Base-by-base conservation (phyloP, 2,888 invertebrate genomes). In the Tinea pellionella region DNA sequence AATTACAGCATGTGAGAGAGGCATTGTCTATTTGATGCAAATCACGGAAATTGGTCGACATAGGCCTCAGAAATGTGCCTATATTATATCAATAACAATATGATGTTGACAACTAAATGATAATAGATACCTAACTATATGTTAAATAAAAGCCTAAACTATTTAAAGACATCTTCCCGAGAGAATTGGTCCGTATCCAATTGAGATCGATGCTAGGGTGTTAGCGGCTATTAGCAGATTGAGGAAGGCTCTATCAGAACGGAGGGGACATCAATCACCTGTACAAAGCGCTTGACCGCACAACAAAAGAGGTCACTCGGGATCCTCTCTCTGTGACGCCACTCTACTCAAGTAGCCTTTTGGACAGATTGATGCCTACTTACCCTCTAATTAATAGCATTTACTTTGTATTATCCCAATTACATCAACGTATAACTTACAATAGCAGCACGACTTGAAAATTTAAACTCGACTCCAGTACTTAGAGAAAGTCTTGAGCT, bases 401-500 rank as follows among this genome's bases (percentile, higher is more conserved):
- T 47, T 47, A 47, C 16, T 47, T 47, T 16, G 16, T 47, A 37
- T 37, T 37, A 37, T 37, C 37, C 37, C n/a, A 37, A 37, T 1
- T n/a, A 37, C 9, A 37, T 37, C 9, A 37, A 37, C 37, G 2
- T 37, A 37, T n/a, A 37, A 37, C 37, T 37, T 37, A n/a, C n/a
- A 12, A 37, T n/a, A 37, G n/a, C 2, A 37, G 37, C 9, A 2
- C n/a, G 2, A 37, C n/a, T 37, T 37, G 53, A 24, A 53, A 53
- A 53, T 53, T 53, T 16, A 18, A 24, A 24, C 19, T 53, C 24
- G 15, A 15, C 24, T 13, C 57, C 32, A 15, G 16, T 47, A 59
- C 47, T 59, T 43, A 29, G 59, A 3, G 47, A 74, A 80, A 77
- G 74, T 73, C 71, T 72, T 65, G 64, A 59, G n/a, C 15, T 66